phyloP scores from a whole-genome alignment of 2,888 invertebrate species.

The Lacanobia wlatinum region DNA sequence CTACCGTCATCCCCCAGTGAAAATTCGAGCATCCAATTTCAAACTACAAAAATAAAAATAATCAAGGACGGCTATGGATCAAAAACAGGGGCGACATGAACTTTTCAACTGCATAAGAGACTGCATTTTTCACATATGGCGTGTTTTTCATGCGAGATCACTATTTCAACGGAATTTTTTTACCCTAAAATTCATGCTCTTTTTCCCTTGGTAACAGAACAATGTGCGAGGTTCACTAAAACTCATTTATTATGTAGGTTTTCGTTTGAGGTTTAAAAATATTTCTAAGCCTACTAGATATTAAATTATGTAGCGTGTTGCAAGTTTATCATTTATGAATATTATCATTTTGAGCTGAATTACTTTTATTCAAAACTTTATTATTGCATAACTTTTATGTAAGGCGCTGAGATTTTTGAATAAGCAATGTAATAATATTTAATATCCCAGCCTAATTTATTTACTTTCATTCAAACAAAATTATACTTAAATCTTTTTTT shows the following conservation, averaged over 20 bases:
- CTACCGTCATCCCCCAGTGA: neutral
- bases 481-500: too few relatives aligned
- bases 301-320: slow-evolving; percentile 3
- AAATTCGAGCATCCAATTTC: neutral
- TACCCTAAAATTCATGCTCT: neutral
- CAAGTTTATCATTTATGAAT: neutral
- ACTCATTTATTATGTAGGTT: slow-evolving; percentile 22
- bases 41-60: slow-evolving; percentile 4
- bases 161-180: slow-evolving; percentile 23
- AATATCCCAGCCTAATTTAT: neutral
- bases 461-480: neutral
- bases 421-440: neutral
- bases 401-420: neutral
- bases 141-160: slow-evolving; percentile 33
- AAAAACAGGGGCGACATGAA: slow-evolving; percentile 25
- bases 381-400: neutral
- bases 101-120: slow-evolving; percentile 42
- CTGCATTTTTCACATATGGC: slow-evolving; percentile 43
- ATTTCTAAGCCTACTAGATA: neutral
- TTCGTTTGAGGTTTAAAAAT: slow-evolving; percentile 16
- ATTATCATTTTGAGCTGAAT: slow-evolving; percentile 1
- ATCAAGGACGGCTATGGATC: slow-evolving; percentile 3
- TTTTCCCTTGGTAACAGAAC: slow-evolving; percentile 8
- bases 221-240: slow-evolving; percentile 13
- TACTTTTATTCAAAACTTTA: neutral